Base-by-base conservation (phyloP, 2,113 vertebrate genomes). In the Calonectris borealis region DNA sequence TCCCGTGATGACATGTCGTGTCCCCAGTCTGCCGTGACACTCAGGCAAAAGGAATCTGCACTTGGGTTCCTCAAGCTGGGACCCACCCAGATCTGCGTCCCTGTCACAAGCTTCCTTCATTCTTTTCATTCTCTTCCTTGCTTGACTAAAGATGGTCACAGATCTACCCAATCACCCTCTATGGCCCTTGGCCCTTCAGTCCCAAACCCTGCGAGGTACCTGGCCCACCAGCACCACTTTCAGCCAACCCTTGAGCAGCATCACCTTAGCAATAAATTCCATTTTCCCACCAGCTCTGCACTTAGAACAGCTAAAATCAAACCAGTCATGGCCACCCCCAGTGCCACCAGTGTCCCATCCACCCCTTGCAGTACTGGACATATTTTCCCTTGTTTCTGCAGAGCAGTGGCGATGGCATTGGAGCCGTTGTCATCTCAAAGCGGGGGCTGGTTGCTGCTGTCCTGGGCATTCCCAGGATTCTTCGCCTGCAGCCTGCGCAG, bases 401-500 rank as follows among this genome's bases (percentile, higher is more conserved):
- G 48, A 57, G 42, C 31, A 16, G 13, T 5, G 44, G 3, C 0
- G 3, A 21, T 18, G 60, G 4, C 10, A 0, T 13, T 13, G 25
- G 15, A 79, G 38, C 32, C 0, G 0, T 29, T 62, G n/a, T 24
- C 32, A 38, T 16, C 46, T 66, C 83, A 27, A 54, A 64, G 16
- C 10, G 19, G 11, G 48, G 48, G 20, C 15, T 1, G 2, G 18
- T 29, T 42, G 29, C 42, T 44, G 42, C 73, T 26, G 27, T 22
- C 38, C 46, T 7, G 1, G 36, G 75, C 75, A 27, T 7, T 8
- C 36, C 5, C 1, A 16, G 1, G 1, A 51, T 62, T 44, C 65
- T 55, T 72, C 2, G 3, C 25, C 55, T 57, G 29, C 85, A 75
- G 78, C 24, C 12, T 0, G 3, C 4, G 0, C 0, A 8, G 62